Base-by-base conservation (phyloP, 2,113 vertebrate species). In the Aegotheles bennettii region DNA sequence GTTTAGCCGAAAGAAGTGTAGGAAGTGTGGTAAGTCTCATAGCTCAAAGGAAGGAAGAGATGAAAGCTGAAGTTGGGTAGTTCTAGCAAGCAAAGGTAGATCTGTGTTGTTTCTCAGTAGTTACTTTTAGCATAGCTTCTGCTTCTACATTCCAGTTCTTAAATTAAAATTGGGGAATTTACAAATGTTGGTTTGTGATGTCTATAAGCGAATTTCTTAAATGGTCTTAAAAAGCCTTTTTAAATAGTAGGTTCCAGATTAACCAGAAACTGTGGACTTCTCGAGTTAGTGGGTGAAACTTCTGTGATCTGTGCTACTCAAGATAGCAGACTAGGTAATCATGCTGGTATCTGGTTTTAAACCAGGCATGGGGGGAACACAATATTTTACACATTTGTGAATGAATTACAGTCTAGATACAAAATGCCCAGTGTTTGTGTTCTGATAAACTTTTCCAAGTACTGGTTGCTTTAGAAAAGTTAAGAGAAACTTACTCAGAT, bases 351-450 rank as follows among this genome's bases (percentile, higher is more conserved):
- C 36, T 61, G 5, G 4, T 77, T 77, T 87, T 77, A 73, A 89
- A 26, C 10, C 20, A 19, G 20, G 26, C 7, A 3, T 23, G 1
- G 11, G 10, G 7, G 2, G 1, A 45, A n/a, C 16, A 19, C 9
- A 51, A 4, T 54, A 86, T 33, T 69, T 61, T 47, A 33, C 19
- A 13, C 16, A 17, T 70, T n/a, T 70, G 24, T 50, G 64, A 87
- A 77, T 57, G 1, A 45, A 21, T 81, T 79, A 14, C 21, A 28
- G 18, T 45, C 6, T 79, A 74, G 38, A 21, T 70, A 65, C 3
- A 65, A 45, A 16, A 29, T 38, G 23, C 47, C 25, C 20, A 8
- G 4, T 77, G 31, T 48, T 50, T 74, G 5, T 47, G 4, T 71
- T 79, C 70, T 43, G 48, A 56, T 33, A 83, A 93, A 71, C 12